Base-by-base conservation (phyloP, 2,888 invertebrate genomes). In the Yponomeuta evonymella region DNA sequence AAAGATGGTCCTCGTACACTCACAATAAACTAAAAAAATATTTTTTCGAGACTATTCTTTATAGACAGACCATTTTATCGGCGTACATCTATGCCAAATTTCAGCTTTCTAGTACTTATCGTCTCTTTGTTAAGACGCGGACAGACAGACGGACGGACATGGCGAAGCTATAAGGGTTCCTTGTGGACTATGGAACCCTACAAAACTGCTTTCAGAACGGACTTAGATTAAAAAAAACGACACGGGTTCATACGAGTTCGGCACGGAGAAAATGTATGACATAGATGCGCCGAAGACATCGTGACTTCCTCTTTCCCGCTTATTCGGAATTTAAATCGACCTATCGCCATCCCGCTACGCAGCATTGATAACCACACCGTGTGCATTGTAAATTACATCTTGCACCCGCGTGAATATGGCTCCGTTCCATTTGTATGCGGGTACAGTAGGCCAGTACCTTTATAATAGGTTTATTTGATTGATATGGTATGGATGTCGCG, bases 301-400 rank as follows among this genome's bases (percentile, higher is more conserved):
- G 88, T 88, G 90, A 90, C 91, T 91, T 91, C 91, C 91, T 90
- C 89, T 88, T 90, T 90, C 90, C 90, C 85, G 86, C 91, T 89
- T 88, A 88, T 89, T 83, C 90, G 84, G 90, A 91, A 91, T 91
- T 90, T 90, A 89, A 91, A 91, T 89, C 83, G 86, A 83, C 86
- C 87, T 82, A 87, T 87, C 82, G 81, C 86, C 83, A 87, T 88
- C 88, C 87, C 83, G 81, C 77, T 36, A 36, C 51, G 51, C 51
- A 58, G 51, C 51, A 58, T 58, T 58, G 51, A 58, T 68, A 30
- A 15, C n/a, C 12, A 62, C 33, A 69, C 23, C 48, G 11, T 69
- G 30, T 23, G 23, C 48, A 36, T 48, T 23, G 68, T 29, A 68
- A 10, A 68, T 29, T 68, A 23, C 48, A 12, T 4, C 68, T 51